Conservation (phyloP, 2,888 invertebrate genomes). For the Bembecia ichneumoniformis region DNA sequence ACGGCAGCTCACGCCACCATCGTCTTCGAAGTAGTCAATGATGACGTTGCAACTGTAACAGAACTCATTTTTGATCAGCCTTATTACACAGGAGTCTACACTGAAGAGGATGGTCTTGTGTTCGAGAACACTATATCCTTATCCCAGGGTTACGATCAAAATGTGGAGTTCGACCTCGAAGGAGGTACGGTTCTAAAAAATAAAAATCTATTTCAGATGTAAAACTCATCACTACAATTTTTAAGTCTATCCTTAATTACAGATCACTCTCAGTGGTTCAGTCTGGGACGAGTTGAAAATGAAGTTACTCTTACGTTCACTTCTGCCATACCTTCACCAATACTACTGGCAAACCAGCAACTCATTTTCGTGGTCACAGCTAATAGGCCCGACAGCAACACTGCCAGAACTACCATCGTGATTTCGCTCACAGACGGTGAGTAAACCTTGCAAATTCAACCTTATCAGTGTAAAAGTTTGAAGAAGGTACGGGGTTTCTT, state of each 20-base stretch:
- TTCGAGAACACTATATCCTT: constrained; percentile 19
- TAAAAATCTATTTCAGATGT: neutral
- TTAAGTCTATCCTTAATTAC: constrained; percentile 2
- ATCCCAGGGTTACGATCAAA: constrained; percentile 17
- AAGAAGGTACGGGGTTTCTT: too few relatives aligned
- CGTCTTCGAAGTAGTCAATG: constrained; percentile 14
- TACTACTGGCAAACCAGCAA: constrained; percentile 19
- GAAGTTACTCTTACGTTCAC: constrained; percentile 10
- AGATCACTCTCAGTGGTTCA: constrained; percentile 25
- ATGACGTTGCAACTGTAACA: neutral
- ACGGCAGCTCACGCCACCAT: constrained; percentile 21
- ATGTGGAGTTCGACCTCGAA: constrained; percentile 19
- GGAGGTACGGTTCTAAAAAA: constrained; percentile 20
- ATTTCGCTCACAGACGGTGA: constrained; percentile 11
- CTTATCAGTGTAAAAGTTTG: neutral
- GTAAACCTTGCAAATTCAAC: neutral
- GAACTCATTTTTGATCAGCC: constrained; percentile 16
- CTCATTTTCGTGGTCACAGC: constrained; percentile 21
- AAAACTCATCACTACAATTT: neutral
- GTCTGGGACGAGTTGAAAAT: constrained; percentile 10
- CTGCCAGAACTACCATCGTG: constrained; percentile 18
- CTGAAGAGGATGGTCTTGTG: constrained; percentile 11
- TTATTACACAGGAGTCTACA: constrained; percentile 21
- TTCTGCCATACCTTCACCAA: constrained; percentile 15
- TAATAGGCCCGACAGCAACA: constrained; percentile 9